phyloP scores from a whole-genome alignment of 2,113 vertebrate genomes.

The Alethe castanea region DNA sequence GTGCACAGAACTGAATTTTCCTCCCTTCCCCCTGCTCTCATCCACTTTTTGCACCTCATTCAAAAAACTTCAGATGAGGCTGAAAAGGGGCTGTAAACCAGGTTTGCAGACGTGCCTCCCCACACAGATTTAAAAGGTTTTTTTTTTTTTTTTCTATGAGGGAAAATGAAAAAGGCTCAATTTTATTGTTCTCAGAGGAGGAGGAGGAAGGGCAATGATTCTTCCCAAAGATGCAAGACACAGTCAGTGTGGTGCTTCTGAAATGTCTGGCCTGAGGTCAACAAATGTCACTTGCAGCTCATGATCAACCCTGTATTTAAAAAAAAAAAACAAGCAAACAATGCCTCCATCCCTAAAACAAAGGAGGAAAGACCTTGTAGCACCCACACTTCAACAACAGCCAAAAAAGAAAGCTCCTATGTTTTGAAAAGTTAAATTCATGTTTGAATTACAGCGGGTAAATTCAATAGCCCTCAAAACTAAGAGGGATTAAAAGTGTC shows the following conservation, averaged over 20 bases:
- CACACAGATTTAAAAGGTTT: neutral
- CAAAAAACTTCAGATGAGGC: conserved; percentile 9
- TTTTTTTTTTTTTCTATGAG: neutral
- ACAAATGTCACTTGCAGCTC: neutral
- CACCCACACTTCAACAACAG: neutral
- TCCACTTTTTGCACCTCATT: conserved; percentile 47
- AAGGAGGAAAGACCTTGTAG: neutral
- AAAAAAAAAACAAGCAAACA: neutral
- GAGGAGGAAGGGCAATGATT: neutral
- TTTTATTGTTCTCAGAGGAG: neutral
- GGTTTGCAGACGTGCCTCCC: neutral
- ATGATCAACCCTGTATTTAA: neutral
- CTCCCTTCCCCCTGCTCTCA: neutral
- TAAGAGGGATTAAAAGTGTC: neutral
- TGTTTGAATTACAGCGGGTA: rapidly evolving
- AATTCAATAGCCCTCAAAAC: neutral
- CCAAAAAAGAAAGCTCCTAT: neutral
- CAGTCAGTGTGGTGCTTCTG: rapidly evolving
- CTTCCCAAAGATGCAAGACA: neutral
- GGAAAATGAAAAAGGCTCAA: neutral
- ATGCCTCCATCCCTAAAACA: neutral
- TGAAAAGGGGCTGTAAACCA: neutral
- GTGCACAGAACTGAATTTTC: neutral
- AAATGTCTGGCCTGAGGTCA: neutral
- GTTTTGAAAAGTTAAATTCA: neutral